These are phyloP conservation scores for Neodiprion fabricii DNA, from an alignment of 1,140 invertebrate species.

Conservation along the genomic window DNA sequence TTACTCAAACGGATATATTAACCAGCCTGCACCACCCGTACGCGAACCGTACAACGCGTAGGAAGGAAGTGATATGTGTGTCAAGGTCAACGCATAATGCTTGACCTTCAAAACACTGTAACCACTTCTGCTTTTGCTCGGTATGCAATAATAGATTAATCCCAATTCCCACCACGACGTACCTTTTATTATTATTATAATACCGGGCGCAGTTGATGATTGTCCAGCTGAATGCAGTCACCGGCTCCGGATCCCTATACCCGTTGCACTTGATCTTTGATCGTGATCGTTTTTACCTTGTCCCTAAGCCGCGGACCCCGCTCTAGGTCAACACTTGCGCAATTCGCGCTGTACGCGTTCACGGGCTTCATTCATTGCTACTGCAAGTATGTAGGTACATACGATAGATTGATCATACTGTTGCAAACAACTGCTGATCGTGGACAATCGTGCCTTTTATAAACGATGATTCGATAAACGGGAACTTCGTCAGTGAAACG, in stretches of 20 bases:
- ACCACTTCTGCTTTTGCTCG: neutral
- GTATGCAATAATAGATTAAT: slow-evolving; percentile 4
- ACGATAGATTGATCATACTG: too few species aligned
- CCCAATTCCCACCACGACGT: neutral
- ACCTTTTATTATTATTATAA: neutral
- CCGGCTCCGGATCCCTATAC: too few species aligned
- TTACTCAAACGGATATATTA: neutral
- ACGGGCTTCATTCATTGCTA: too few species aligned
- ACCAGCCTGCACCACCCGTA: neutral
- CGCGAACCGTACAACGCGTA: neutral
- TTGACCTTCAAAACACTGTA: neutral
- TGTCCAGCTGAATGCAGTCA: too few species aligned
- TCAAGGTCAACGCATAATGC: neutral
- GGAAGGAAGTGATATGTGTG: slow-evolving; percentile 3
- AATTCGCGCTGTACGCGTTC: neutral
- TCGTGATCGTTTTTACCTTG: neutral
- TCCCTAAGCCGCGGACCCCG: neutral
- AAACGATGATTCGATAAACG: too few species aligned
- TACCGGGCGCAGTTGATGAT: too few species aligned
- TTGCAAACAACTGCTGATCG: too few species aligned
- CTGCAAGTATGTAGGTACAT: too few species aligned
- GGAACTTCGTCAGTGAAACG: too few species aligned
- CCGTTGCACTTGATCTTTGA: neutral
- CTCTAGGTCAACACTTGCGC: neutral
- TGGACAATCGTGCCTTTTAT: too few species aligned